Evolutionary conservation across 1,140 invertebrate genomes (phyloP), one percentile per base, ranked within the genome.

Genomic region (Pristionchus pacificus): DNA sequence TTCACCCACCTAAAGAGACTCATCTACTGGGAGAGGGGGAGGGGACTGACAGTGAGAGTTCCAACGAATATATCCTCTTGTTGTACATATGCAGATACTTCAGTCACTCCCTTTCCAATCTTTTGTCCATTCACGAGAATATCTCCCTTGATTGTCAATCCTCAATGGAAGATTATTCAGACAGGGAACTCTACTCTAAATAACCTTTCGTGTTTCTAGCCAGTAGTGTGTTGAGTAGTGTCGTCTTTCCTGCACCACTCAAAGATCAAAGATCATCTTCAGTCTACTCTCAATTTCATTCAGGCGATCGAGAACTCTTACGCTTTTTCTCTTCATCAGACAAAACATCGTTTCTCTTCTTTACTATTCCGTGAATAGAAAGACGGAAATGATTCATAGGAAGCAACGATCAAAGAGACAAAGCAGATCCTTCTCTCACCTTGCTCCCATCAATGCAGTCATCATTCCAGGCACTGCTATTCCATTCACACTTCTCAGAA

Each of bases 41-140:
- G 24, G 25, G 15, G 19, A 19, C 59, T 49, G 38, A 88, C 87
- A 1, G 87, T 88, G 24, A 88, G 77, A 3, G 85, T 86, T 25
- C 83, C 84, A 19, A 87, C 82, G 78, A 88, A 88, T 19, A 88
- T 76, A 75, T 88, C 87, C 74, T 88, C 86, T 75, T 88, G 88
- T 70, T 88, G 86, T 10, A 88, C 86, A 74, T 88, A 88, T 1
- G 86, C 87, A 2, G 86, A 87, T 24, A 88, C 77, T 57, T 79
- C 79, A 10, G 84, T 79, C 71, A 87, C 85, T 24, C 66, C 71
- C 74, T 30, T 72, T 24, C 76, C 78, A 3, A 79, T 65, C 14
- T 70, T 55, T 29, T 68, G 60, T n/a, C 78, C 71, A 32, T 73
- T 73, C 31, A 73, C 71, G 24, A 73, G 66, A 31, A 79, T 76